These are phyloP conservation scores for Neodiprion pinetum DNA, from an alignment of 1,140 invertebrate genomes.

Conservation along the genomic window DNA sequence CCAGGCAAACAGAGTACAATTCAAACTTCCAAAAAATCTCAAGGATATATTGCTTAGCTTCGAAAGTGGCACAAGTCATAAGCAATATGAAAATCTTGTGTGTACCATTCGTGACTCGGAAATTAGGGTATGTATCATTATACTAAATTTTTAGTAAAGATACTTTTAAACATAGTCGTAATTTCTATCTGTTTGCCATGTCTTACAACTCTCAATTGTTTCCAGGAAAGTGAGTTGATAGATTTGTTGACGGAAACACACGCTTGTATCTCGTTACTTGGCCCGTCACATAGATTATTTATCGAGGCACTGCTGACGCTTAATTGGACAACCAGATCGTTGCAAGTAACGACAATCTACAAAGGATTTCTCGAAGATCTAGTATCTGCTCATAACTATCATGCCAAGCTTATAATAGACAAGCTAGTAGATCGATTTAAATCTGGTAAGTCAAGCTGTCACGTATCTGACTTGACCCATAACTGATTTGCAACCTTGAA, in stretches of 20 bases:
- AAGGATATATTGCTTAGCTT: constrained; percentile 48
- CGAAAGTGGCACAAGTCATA: constrained; percentile 37
- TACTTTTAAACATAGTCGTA: constrained; percentile 10
- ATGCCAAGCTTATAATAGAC: constrained; percentile 66
- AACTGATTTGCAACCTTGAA: no score
- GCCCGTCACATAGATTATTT: constrained; percentile 63
- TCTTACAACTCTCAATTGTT: constrained; percentile 21
- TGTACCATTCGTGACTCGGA: constrained; percentile 50
- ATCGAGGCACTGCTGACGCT: constrained; percentile 70
- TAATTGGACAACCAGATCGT: constrained; percentile 63
- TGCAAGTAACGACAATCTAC: constrained; percentile 62
- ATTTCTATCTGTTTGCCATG: constrained; percentile 7
- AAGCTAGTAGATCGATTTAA: constrained; percentile 66
- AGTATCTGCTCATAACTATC: constrained; percentile 68
- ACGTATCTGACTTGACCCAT: no score
- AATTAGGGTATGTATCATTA: constrained; percentile 47
- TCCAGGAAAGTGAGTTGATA: constrained; percentile 67
- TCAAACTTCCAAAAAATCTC: constrained; percentile 51
- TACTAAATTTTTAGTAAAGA: constrained; percentile 20
- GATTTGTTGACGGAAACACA: constrained; percentile 63
- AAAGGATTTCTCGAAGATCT: constrained; percentile 70
- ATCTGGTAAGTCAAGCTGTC: constrained; percentile 50
- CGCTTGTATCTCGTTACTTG: constrained; percentile 66
- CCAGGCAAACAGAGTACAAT: constrained; percentile 44
- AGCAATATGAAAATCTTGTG: constrained; percentile 55